These are phyloP conservation scores for Apodemus speciosus DNA, from an alignment of 2,113 vertebrate species.

Conservation along the genomic window DNA sequence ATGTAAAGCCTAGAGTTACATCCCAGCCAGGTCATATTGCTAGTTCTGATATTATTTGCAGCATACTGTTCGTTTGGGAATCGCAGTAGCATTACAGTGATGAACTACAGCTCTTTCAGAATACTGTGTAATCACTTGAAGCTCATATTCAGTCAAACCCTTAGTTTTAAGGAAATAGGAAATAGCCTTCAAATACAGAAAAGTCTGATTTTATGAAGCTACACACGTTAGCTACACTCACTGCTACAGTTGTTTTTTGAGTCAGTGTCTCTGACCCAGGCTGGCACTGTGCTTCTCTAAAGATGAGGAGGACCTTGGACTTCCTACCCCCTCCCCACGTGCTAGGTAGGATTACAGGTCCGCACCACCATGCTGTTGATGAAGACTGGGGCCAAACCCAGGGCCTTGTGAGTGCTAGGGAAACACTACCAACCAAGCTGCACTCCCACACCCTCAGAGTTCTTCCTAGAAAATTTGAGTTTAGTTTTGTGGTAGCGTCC, in stretches of 20 bases:
- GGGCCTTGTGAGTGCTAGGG: not conserved
- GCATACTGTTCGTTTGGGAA: not conserved
- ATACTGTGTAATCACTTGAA: conserved; percentile 34
- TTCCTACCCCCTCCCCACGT: not conserved
- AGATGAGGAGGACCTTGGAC: not conserved
- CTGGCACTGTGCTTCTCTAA: not conserved
- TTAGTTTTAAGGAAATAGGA: not conserved
- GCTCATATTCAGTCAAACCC: not conserved
- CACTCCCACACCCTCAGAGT: not conserved
- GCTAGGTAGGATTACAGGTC: not conserved
- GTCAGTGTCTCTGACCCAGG: not conserved
- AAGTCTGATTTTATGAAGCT: not conserved
- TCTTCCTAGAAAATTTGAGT: conserved; percentile 6
- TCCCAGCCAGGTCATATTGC: not conserved
- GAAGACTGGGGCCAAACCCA: not conserved
- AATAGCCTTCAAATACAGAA: conserved; percentile 43
- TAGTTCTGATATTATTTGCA: not conserved
- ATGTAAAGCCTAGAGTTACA: conserved; percentile 12
- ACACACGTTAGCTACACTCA: not conserved
- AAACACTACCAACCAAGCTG: not conserved
- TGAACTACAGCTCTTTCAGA: not conserved
- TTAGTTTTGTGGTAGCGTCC: not conserved
- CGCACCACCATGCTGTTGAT: too few species aligned
- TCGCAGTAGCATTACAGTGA: conserved; percentile 1
- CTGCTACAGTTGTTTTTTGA: not conserved